Base-by-base conservation (phyloP, 2,797 vertebrate genomes). In the Pterois miles region DNA sequence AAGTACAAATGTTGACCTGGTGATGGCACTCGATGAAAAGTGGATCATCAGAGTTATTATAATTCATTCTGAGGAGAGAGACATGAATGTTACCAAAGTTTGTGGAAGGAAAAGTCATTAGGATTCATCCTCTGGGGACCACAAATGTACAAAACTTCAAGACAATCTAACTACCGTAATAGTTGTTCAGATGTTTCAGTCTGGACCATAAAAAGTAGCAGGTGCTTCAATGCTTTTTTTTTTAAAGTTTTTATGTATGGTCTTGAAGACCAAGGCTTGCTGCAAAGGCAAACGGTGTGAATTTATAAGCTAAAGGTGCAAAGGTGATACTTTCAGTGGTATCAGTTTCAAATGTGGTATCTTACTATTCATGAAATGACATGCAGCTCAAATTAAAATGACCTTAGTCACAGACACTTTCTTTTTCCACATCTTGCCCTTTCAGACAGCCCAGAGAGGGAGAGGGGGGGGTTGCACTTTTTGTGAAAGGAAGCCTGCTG, bases 391-490 rank as follows among this genome's bases (percentile, higher is more conserved):
- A 81, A 81, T 69, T 33, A 65, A 77, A 60, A 23, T 36, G 58
- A 60, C 67, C 50, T 67, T 25, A 65, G 11, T 54, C 50, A 16
- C 38, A 82, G 57, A 52, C 46, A 56, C 43, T 53, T 84, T 46
- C 43, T 46, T 76, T 59, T 81, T 87, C 66, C 60, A 64, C 66
- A 68, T 91, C 91, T 91, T 91, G 91, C 87, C 87, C 90, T 93
- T 93, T 93, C 76, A 84, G 83, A 62, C 53, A 70, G 78, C 52
- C 20, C 52, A 74, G 64, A 80, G 70, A 71, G 62, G 33, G 46
- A 6, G 54, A 58, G 76, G 56, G 62, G 54, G 48, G 68, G 75
- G 40, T 23, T 80, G 76, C 80, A 73, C 82, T 88, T 88, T 72
- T 86, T 85, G 80, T 86, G 73, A 91, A 88, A 92, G 86, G 88